Evolutionary conservation across 2,113 vertebrate genomes (phyloP).

Genomic region (Semicossyphus pulcher): DNA sequence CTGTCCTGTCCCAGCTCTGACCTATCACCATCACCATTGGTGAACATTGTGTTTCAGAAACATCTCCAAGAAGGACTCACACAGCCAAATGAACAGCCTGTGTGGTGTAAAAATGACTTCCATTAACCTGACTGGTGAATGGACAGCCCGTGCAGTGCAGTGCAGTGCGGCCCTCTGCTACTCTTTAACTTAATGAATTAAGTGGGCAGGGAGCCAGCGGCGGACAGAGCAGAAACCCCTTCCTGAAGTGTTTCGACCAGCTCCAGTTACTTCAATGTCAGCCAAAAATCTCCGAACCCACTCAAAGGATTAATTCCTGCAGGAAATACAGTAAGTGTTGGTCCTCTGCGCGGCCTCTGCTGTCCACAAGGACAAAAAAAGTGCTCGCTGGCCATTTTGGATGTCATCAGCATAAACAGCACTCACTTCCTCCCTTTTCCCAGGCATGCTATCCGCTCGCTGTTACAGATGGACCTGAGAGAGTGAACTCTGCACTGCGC

Average conservation of each 20-base stretch:
- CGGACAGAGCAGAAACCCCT: slow-evolving; percentile 30
- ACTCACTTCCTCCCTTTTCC: slow-evolving; percentile 25
- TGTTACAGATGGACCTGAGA: slow-evolving; percentile 29
- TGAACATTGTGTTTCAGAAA: slow-evolving; percentile 20
- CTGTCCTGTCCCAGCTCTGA: slow-evolving; percentile 4
- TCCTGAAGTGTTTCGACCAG: slow-evolving; percentile 33
- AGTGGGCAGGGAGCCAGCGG: slow-evolving; percentile 58
- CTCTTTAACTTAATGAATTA: slow-evolving; percentile 74
- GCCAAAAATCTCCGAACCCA: slow-evolving; percentile 54
- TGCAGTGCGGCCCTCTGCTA: slow-evolving; percentile 5
- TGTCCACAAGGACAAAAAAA: slow-evolving; percentile 53
- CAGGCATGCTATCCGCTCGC: slow-evolving; percentile 15
- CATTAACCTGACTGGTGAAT: slow-evolving; percentile 43
- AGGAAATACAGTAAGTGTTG: slow-evolving; percentile 32
- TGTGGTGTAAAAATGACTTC: slow-evolving; percentile 18
- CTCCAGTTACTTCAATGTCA: slow-evolving; percentile 55
- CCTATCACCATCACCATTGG: slow-evolving; percentile 3
- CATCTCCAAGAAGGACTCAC: neutral
- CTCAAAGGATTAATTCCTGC: slow-evolving; percentile 47
- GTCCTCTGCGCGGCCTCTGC: slow-evolving; percentile 10
- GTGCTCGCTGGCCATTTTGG: slow-evolving; percentile 14
- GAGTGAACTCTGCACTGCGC: slow-evolving; percentile 36
- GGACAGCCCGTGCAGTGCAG: slow-evolving; percentile 26
- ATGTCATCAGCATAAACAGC: slow-evolving; percentile 39
- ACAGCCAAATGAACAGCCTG: slow-evolving; percentile 39